Evolutionary conservation across 2,888 invertebrate genomes (phyloP), one percentile per base, ranked within the genome.

Genomic region (Chrysina gloriosa): DNA sequence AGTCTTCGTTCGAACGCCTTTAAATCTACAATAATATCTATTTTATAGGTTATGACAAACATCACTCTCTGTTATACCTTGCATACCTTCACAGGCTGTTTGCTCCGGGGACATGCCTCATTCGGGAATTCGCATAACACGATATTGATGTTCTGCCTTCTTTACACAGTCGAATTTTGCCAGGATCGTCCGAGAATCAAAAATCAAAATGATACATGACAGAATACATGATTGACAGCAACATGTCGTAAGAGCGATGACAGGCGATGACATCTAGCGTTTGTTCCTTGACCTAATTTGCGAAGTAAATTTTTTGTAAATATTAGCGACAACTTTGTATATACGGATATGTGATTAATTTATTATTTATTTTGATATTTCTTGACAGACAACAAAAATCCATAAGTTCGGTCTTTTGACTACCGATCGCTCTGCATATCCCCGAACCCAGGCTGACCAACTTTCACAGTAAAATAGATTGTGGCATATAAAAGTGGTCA

Each of bases 1-100:
- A 99, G 86, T 64, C 98, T 89, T 73, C 98, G 89, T 84, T 99
- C 98, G 84, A 98, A 98, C 36, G 98, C 98, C 85, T 98, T 98
- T 76, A 99, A 87, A 88, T 99, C 98, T 94, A 85, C 79, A 85
- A 86, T 75, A 74, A 79, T 76, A 79, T 79, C 80, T 80, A 77
- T 75, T 76, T 79, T 81, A 81, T 80, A 81, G 80, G 79, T 81
- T 80, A 80, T 75, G 75, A 75, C 71, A 69, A 72, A 69, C 71
- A 69, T 75, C 58, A 61, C 27, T 61, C 42, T 42, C 27, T 42
- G 25, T 11, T 61, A 61, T 65, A 67, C 65, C 54, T 66, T 63
- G 70, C 68, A 85, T 88, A 94, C 94, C 95, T 89, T 95, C 95
- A 84, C 95, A 95, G 74, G 95, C 94, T 45, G 94, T 94, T 85